A percentile compares a stretch with the other conserved stretches of the same genome.
These are phyloP conservation scores for Lichenostomus cassidix DNA, from an alignment of 2,113 vertebrate genomes.

Conservation along the genomic window DNA sequence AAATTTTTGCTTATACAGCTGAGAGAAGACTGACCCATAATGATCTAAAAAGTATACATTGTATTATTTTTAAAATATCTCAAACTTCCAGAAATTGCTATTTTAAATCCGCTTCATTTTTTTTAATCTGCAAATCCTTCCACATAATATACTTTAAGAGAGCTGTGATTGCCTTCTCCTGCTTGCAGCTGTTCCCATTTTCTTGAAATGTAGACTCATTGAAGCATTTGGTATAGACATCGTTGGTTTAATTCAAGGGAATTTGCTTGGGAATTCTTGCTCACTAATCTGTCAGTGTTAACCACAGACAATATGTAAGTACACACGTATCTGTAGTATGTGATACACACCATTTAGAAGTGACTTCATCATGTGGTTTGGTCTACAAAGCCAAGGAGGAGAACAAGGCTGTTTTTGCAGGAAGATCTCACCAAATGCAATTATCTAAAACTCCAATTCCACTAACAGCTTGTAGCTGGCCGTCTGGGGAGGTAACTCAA, in stretches of 20 bases:
- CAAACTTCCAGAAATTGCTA: not conserved
- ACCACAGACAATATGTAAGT: not conserved
- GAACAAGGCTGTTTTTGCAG: not conserved
- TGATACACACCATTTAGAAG: not conserved
- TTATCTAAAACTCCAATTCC: not conserved
- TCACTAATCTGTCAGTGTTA: not conserved
- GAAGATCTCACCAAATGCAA: not conserved
- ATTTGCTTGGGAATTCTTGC: no score
- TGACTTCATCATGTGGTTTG: not conserved
- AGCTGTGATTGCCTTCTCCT: constrained; percentile 19
- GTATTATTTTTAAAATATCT: not conserved
- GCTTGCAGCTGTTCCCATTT: constrained; percentile 49
- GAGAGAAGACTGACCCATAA: not conserved
- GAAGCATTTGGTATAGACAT: constrained; percentile 34
- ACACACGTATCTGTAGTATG: not conserved
- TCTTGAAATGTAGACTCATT: constrained; percentile 10
- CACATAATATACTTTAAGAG: constrained; percentile 2
- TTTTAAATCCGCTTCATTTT: not conserved
- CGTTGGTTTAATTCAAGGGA: constrained; percentile 8
- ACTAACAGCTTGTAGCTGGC: constrained; percentile 17
- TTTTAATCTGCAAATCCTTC: not conserved
- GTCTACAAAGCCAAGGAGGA: not conserved
- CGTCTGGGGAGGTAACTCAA: not conserved
- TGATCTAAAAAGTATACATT: not conserved
- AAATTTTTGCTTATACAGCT: not conserved